These are phyloP conservation scores for Acrossocheilus wenchowensis DNA, from an alignment of 2,797 vertebrate genomes.

Conservation along the genomic window DNA sequence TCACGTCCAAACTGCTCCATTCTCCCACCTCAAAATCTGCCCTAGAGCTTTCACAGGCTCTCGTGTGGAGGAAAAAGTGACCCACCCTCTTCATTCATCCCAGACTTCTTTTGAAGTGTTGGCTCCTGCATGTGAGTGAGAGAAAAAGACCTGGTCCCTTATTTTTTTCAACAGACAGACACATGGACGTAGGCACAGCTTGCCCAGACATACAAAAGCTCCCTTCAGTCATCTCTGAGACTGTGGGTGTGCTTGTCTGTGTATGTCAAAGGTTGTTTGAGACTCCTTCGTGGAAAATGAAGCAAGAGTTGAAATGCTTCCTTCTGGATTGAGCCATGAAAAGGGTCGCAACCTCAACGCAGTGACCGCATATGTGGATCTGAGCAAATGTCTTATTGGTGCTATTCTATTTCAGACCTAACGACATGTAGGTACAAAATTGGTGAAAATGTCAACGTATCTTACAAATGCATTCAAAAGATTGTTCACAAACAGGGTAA, in stretches of 20 bases:
- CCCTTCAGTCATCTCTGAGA: conserved; percentile 42
- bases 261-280: conserved; percentile 9
- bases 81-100: conserved; percentile 45
- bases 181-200: background rate
- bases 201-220: conserved; percentile 57
- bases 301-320: conserved; percentile 10
- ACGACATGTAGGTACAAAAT: background rate
- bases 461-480: background rate
- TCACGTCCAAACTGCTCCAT: conserved; percentile 20
- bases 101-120: conserved; percentile 50
- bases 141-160: conserved; percentile 37
- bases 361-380: background rate
- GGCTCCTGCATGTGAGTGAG: conserved; percentile 32
- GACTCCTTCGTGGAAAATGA: conserved; percentile 25
- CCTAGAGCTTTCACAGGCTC: conserved; percentile 46
- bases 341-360: background rate
- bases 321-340: background rate
- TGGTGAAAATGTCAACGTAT: background rate
- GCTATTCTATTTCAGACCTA: background rate
- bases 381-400: conserved; percentile 6
- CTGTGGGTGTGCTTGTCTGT: conserved; percentile 5
- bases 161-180: conserved; percentile 48
- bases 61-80: conserved; percentile 58
- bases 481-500: background rate
- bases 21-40: conserved; percentile 38